These are phyloP conservation scores for Penaeus chinensis DNA, from an alignment of 1,140 invertebrate species.

Conservation along the genomic window DNA sequence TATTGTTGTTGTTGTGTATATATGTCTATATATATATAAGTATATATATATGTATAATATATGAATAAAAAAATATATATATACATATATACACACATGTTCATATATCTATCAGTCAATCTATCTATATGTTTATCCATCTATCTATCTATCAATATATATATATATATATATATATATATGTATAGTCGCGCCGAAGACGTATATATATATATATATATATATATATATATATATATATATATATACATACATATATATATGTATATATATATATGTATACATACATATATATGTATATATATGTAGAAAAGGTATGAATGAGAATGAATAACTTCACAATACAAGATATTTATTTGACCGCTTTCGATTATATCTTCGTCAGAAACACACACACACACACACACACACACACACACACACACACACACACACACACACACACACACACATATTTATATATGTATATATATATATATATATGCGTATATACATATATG, in stretches of 20 bases:
- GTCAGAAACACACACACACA: no score
- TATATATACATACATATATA: not conserved
- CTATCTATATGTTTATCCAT: not conserved
- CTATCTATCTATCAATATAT: not conserved
- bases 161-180: conserved; percentile 23
- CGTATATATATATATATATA: not conserved
- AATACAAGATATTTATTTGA: no score
- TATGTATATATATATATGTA: not conserved
- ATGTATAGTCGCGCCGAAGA: not conserved
- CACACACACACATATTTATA: not conserved
- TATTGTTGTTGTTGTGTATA: no score
- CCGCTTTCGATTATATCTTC: no score
- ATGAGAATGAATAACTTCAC: no score
- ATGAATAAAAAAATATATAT: not conserved
- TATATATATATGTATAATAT: not conserved
- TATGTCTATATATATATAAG: no score
- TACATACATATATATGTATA: no score
- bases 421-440: not conserved
- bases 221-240: not conserved
- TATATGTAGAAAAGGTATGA: no score
- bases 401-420: not conserved
- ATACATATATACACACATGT: not conserved
- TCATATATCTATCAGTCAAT: not conserved
- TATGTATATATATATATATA: not conserved
- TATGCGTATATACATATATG: no score